Evolutionary conservation across 1,140 invertebrate genomes (phyloP).

Genomic region (Calephelis nemesis): DNA sequence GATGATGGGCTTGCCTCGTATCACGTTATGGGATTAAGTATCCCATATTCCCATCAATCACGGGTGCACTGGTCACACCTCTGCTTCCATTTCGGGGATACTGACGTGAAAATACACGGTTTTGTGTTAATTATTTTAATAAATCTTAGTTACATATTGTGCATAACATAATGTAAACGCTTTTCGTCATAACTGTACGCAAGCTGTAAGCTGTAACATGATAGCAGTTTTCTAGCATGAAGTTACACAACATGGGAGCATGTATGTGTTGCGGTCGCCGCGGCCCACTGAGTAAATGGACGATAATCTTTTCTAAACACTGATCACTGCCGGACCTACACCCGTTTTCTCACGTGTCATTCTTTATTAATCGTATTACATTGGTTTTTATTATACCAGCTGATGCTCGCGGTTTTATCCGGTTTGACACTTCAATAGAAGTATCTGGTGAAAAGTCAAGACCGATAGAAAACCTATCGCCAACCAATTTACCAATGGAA

Average conservation of each 20-base stretch:
- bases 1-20: too few species aligned
- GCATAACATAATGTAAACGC: not conserved
- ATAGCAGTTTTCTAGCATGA: constrained; percentile 16
- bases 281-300: constrained; percentile 63
- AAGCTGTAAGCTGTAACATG: constrained; percentile 4
- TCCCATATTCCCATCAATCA: too few species aligned
- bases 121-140: too few species aligned
- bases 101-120: too few species aligned
- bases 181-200: constrained; percentile 4
- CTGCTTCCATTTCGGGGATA: too few species aligned
- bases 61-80: too few species aligned
- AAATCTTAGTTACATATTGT: too few species aligned
- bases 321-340: constrained; percentile 45
- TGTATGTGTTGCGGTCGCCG: constrained; percentile 56
- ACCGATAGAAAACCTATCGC: too few species aligned
- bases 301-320: constrained; percentile 69
- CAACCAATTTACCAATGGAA: too few species aligned
- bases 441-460: not conserved
- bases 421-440: not conserved
- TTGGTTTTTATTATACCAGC: not conserved
- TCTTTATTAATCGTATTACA: not conserved
- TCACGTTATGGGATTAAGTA: too few species aligned
- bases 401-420: too few species aligned
- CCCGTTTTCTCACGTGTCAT: not conserved
- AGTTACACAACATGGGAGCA: constrained; percentile 27